phyloP scores from a whole-genome alignment of 2,113 vertebrate genomes.

The Haliaeetus leucogaster region DNA sequence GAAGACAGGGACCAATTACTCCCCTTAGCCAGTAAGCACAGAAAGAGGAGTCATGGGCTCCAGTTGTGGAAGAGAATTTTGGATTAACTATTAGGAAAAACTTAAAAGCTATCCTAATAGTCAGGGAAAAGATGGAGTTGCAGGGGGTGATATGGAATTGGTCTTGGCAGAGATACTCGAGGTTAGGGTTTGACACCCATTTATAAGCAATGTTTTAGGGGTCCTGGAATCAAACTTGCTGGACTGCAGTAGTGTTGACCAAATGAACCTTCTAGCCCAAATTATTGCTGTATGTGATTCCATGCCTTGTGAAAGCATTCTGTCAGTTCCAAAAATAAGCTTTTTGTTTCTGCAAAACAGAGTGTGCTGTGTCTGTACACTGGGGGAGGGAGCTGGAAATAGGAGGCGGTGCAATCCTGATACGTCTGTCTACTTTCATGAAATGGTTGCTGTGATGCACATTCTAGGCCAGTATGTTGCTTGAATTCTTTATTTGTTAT shows the following conservation, averaged over 20 bases:
- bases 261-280: background rate
- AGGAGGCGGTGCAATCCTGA: background rate
- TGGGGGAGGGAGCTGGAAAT: background rate
- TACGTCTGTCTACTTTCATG: background rate
- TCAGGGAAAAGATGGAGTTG: background rate
- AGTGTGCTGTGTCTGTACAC: background rate
- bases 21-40: background rate
- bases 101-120: background rate
- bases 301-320: background rate
- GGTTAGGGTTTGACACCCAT: background rate
- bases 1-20: background rate
- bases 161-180: accelerated
- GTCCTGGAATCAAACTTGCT: background rate
- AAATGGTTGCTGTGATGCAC: background rate
- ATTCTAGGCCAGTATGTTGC: background rate
- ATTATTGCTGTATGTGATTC: background rate
- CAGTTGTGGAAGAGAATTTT: background rate
- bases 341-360: background rate
- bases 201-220: background rate
- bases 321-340: background rate
- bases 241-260: background rate
- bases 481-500: background rate
- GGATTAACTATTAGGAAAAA: background rate
- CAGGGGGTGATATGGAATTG: background rate
- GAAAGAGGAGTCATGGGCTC: background rate